Evolutionary conservation across 2,797 vertebrate species (phyloP).

Genomic region (Salmo trutta): DNA sequence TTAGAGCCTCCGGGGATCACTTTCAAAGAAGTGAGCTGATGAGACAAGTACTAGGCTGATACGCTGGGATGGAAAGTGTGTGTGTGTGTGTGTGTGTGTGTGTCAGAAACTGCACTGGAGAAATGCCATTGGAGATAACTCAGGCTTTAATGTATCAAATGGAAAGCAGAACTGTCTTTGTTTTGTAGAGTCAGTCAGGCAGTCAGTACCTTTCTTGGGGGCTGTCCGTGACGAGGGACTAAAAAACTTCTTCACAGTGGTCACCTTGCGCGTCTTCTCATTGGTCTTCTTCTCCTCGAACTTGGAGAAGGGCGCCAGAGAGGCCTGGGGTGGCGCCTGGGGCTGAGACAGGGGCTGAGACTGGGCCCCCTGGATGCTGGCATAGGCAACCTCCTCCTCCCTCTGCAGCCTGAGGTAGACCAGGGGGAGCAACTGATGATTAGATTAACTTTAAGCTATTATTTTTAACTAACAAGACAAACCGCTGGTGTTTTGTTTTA

Average conservation of each 20-base stretch:
- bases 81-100: neutral
- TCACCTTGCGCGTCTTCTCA: constrained; percentile 94
- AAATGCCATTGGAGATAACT: no score
- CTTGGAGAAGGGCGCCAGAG: constrained; percentile 90
- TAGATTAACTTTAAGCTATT: neutral
- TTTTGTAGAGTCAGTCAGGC: neutral
- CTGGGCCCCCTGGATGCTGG: constrained; percentile 85
- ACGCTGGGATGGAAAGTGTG: no score
- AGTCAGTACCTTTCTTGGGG: constrained; percentile 86
- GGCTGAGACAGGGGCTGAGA: constrained; percentile 56
- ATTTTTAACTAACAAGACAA: no score
- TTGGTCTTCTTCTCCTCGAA: constrained; percentile 99
- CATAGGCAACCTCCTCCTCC: constrained; percentile 95
- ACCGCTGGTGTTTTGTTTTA: no score
- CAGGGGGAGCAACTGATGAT: neutral
- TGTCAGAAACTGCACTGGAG: no score
- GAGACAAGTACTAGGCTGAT: neutral
- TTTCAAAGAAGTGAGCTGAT: constrained; percentile 5
- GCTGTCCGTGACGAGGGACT: constrained; percentile 89
- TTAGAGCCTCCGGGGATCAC: constrained; percentile 8
- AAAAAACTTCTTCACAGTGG: constrained; percentile 98
- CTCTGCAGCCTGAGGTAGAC: constrained; percentile 83
- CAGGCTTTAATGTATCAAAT: no score
- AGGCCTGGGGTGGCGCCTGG: constrained; percentile 53
- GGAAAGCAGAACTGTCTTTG: neutral